These are phyloP conservation scores for Physella acuta DNA, from an alignment of 1,140 invertebrate genomes.

Conservation along the genomic window DNA sequence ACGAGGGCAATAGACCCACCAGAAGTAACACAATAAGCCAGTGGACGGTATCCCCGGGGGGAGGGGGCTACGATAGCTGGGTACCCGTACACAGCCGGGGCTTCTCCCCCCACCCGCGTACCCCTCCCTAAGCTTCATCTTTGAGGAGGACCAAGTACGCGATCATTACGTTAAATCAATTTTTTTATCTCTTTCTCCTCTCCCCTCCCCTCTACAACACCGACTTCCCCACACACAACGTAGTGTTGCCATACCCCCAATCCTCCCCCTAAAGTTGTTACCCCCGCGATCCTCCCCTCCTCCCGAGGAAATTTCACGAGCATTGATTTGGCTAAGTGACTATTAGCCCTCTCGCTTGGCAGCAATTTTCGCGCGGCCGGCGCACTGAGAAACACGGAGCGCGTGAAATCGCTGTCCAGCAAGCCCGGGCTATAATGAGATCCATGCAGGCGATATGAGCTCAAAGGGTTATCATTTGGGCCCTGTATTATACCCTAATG, in stretches of 20 bases:
- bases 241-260: background rate
- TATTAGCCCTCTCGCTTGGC: slow-evolving; percentile 28
- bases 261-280: background rate
- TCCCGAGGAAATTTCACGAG: slow-evolving; percentile 24
- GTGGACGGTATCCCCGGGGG: background rate
- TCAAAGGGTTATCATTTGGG: slow-evolving; percentile 27
- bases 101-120: background rate
- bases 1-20: slow-evolving; percentile 9
- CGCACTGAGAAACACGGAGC: slow-evolving; percentile 7
- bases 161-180: too few relatives aligned
- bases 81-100: background rate
- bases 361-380: slow-evolving; percentile 24
- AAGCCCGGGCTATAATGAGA: slow-evolving; percentile 25
- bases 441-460: slow-evolving; percentile 25
- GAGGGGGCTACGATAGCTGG: background rate
- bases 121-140: background rate
- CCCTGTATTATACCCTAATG: slow-evolving; percentile 28
- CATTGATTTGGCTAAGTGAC: slow-evolving; percentile 29
- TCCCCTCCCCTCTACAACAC: background rate
- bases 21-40: slow-evolving; percentile 7
- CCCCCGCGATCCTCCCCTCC: background rate
- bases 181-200: background rate
- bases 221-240: background rate
- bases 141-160: slow-evolving; percentile 1
- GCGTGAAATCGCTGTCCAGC: slow-evolving; percentile 27